Base-by-base conservation (phyloP, 2,888 invertebrate species). In the Drosophila niveifrons region DNA sequence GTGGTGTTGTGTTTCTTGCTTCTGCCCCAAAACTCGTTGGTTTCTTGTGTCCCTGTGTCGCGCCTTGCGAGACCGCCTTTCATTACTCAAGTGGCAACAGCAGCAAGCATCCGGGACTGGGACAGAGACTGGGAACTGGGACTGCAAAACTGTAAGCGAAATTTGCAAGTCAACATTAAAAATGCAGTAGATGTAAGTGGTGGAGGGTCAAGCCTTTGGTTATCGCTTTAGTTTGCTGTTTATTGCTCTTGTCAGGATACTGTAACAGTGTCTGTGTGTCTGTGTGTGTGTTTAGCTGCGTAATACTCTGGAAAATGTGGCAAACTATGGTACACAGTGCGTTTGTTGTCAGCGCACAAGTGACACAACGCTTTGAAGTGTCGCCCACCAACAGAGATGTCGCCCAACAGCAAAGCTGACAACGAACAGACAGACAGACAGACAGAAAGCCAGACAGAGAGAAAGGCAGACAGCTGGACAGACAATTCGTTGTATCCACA, bases 141-240 rank as follows among this genome's bases (percentile, higher is more conserved):
- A 4, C 39, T 29, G 34, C 11, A 50, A 72, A 69, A 67, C 61
- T 79, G 72, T 58, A 77, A 64, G 71, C 31, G 31, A 50, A 55
- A 62, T 72, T 69, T 66, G 66, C 59, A 75, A 68, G 48, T 72
- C 57, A 50, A 51, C 59, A 81, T 85, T 85, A 89, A 85, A 82
- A 78, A 85, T 86, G 61, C 66, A 89, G 68, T 52, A 55, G 70
- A 56, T 34, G 59, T 84, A 76, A 87, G 87, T 84, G 77, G 47
- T 57, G 51, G 55, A 61, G 57, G 62, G 41, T 64, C 66, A 59
- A 69, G 58, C 23, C 58, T 48, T 53, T 72, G 58, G 43, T 69
- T 70, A 86, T 83, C 69, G 61, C 66, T 55, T 53, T 48, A 63
- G 53, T 61, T 67, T 67, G 55, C 51, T 50, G 56, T 34, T 66